These are phyloP conservation scores for Erynnis tages DNA, from an alignment of 2,888 invertebrate species.

Conservation along the genomic window DNA sequence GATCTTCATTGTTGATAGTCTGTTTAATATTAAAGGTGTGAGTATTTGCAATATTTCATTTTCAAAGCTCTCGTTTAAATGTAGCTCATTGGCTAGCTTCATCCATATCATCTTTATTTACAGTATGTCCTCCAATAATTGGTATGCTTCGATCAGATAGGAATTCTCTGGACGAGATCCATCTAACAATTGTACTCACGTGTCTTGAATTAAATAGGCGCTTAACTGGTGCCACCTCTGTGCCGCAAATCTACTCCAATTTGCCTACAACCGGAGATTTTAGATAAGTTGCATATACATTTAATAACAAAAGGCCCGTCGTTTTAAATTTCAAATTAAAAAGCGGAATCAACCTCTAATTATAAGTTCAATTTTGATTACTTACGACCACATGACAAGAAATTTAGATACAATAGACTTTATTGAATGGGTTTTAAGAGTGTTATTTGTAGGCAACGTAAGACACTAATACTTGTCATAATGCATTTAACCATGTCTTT, in stretches of 20 bases:
- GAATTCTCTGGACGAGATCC: slow-evolving; percentile 26
- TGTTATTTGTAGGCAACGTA: too few relatives aligned
- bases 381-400: too few relatives aligned
- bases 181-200: slow-evolving; percentile 24
- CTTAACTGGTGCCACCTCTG: slow-evolving; percentile 7
- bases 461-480: neutral
- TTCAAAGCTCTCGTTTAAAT: slow-evolving; percentile 23
- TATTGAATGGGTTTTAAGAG: too few relatives aligned
- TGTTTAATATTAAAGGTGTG: neutral
- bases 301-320: too few relatives aligned
- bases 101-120: slow-evolving; percentile 23
- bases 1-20: too few relatives aligned
- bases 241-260: neutral
- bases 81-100: neutral
- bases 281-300: neutral
- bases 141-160: slow-evolving; percentile 26
- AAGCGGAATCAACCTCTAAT: too few relatives aligned
- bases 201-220: slow-evolving; percentile 24
- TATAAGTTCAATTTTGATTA: too few relatives aligned
- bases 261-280: neutral
- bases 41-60: slow-evolving; percentile 5
- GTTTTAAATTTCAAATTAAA: too few relatives aligned
- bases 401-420: too few relatives aligned
- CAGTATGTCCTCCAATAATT: slow-evolving; percentile 23
- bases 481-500: neutral